These are phyloP conservation scores for Heterotilapia buettikoferi DNA, from an alignment of 2,113 vertebrate genomes.

Conservation along the genomic window DNA sequence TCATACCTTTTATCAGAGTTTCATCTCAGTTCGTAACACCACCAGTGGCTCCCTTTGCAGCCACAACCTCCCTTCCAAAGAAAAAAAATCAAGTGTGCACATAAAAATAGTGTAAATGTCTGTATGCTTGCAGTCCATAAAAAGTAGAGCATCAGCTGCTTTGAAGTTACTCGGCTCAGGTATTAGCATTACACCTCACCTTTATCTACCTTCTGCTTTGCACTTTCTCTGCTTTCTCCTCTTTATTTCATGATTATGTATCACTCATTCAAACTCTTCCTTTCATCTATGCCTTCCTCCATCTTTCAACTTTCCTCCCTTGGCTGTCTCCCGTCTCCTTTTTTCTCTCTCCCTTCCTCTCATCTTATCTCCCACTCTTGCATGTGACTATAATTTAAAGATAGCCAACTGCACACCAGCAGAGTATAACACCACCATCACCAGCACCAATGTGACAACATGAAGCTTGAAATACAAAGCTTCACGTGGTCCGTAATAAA, in stretches of 20 bases:
- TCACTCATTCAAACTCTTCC: neutral
- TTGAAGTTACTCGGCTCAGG: constrained; percentile 6
- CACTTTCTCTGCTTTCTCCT: neutral
- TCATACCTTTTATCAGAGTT: neutral
- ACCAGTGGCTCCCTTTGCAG: neutral
- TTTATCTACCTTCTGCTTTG: neutral
- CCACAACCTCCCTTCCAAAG: neutral
- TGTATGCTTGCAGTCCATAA: neutral
- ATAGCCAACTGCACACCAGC: neutral
- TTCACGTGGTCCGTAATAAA: neutral
- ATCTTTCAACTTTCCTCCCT: neutral
- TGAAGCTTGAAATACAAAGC: neutral
- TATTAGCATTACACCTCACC: neutral
- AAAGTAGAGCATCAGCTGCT: neutral
- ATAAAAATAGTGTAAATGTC: neutral
- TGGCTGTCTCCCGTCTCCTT: neutral
- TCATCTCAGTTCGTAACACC: neutral
- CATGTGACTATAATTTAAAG: constrained; percentile 28
- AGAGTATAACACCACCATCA: constrained; percentile 4
- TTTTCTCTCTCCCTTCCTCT: neutral
- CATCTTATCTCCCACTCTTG: neutral
- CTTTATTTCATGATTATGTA: neutral
- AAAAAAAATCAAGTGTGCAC: neutral
- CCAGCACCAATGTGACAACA: neutral
- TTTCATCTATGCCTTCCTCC: neutral